Base-by-base conservation (phyloP, 2,113 vertebrate species). In the Lichenostomus cassidix region DNA sequence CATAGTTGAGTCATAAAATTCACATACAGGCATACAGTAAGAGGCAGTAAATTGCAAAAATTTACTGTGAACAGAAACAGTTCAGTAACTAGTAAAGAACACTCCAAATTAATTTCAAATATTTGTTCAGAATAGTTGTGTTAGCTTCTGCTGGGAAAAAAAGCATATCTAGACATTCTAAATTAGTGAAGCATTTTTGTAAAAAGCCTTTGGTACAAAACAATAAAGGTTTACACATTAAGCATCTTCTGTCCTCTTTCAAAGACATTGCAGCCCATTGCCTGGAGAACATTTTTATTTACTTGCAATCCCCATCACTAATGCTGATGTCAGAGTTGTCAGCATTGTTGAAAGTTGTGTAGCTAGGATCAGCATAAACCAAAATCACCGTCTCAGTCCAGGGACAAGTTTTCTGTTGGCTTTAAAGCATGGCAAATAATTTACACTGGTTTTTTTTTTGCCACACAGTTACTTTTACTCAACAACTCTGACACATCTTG, bases 231-330 rank as follows among this genome's bases (percentile, higher is more conserved):
- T 83, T 47, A 50, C 15, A 75, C 4, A 25, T 47, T 18, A 62
- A 62, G 29, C 7, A 53, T 50, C 47, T 75, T 81, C 68, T 76
- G 37, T 49, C 44, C 41, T 8, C 0, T 62, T 92, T 41, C 25
- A 60, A 39, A 0, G 2, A 74, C 1, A 3, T 35, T 35, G n/a
- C 4, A 73, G 25, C 8, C 24, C 2, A 0, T 19, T 55, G 17
- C 28, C 56, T 29, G 18, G 25, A 42, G 70, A 64, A 31, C 11
- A 55, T 24, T 31, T 25, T 47, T 35, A 60, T 46, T 71, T 82
- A 41, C 21, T 84, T 59, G 8, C 35, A 31, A 27, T 60, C 15
- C 65, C 37, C 53, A 79, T 22, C 37, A 56, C 18, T 41, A 69
- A 68, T 24, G 88, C 33, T 56, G 35, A 60, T 28, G 35, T 52